Percentiles rank a stretch among this genome's conserved stretches.
Conservation (phyloP, 2,113 vertebrate species). For the Dissostichus mawsoni region DNA sequence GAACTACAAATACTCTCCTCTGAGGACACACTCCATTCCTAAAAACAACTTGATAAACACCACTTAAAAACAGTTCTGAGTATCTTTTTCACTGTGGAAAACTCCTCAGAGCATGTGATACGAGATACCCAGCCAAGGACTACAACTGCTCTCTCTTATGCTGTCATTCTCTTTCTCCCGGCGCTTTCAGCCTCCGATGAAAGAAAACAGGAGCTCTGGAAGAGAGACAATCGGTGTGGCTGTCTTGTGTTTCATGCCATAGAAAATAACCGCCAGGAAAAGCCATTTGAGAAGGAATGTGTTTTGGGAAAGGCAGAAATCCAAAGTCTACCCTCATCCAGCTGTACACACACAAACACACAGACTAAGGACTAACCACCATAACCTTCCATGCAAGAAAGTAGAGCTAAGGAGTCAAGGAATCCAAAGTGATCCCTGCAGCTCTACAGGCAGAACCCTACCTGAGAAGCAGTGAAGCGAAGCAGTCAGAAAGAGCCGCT, state of each 20-base stretch:
- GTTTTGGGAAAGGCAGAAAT: slow-evolving; percentile 54
- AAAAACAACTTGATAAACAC: slow-evolving; percentile 20
- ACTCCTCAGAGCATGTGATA: slow-evolving; percentile 44
- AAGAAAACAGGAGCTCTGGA: slow-evolving; percentile 67
- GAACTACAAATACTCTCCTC: slow-evolving; percentile 16
- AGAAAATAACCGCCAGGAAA: slow-evolving; percentile 65
- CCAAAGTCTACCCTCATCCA: slow-evolving; percentile 54
- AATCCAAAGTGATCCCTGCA: slow-evolving; percentile 40
- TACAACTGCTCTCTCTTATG: slow-evolving; percentile 34
- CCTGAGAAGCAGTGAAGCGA: slow-evolving; percentile 26
- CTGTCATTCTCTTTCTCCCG: slow-evolving; percentile 37
- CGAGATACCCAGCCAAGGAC: slow-evolving; percentile 49
- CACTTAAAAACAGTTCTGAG: slow-evolving; percentile 12
- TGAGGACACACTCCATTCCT: slow-evolving; percentile 24
- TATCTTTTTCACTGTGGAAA: slow-evolving; percentile 48
- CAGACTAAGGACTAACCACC: slow-evolving; percentile 25
- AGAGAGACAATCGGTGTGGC: slow-evolving; percentile 40
- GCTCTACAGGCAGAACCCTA: slow-evolving; percentile 18
- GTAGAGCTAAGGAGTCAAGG: slow-evolving; percentile 27
- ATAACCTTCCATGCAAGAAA: slow-evolving; percentile 34
- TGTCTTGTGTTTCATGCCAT: slow-evolving; percentile 52
- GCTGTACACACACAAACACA: slow-evolving; percentile 48
- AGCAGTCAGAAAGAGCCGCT: background rate
- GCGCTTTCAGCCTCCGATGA: slow-evolving; percentile 51
- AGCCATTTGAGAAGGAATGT: slow-evolving; percentile 60